Evolutionary conservation across 2,888 invertebrate species (phyloP), one percentile per base, ranked within the genome.

Genomic region (Orthonychiurus folsomi): DNA sequence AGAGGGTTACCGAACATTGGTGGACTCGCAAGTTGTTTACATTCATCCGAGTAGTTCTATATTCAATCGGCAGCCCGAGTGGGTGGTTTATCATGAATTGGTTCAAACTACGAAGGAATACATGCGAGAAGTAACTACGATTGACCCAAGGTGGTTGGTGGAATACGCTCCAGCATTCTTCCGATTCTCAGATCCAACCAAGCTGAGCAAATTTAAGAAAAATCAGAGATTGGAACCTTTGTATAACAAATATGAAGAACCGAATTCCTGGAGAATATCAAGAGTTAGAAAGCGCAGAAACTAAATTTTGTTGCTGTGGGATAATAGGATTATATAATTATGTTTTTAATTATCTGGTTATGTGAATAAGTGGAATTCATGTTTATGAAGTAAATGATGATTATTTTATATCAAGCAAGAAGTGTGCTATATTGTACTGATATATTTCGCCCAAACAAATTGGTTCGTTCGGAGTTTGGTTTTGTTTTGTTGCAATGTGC

Each of bases 161-260:
- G 97, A 99, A 77, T 99, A 94, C 77, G 97, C 99, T 0, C 95
- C 97, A 0, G 95, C 97, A 0, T 99, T 99, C 83, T 99, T 97
- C 82, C 92, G 93, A 77, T 94, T 97, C 80, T 93, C 93, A 3
- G 99, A 99, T 79, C 95, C 96, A 1, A 97, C 97, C 0, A 97
- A 95, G 77, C 82, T 99, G 47, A 95, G 95, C 77, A 95, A 95
- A 76, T 95, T 96, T 80, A 99, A 99, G 85, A 95, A 96, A 80
- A 95, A 96, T 80, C 96, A 99, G 81, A 84, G 95, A 67, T 82
- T 99, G 68, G 97, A 99, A 75, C 99, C 99, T 0, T 80, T 99
- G 2, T 94, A 93, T 78, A 99, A 99, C 78, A 99, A 99, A 80
- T 99, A 96, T 75, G 97, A 99, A 78, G 97, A 99, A 77, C 93